Evolutionary conservation across 2,888 invertebrate species (phyloP).

Genomic region (Pachydiplax longipennis): DNA sequence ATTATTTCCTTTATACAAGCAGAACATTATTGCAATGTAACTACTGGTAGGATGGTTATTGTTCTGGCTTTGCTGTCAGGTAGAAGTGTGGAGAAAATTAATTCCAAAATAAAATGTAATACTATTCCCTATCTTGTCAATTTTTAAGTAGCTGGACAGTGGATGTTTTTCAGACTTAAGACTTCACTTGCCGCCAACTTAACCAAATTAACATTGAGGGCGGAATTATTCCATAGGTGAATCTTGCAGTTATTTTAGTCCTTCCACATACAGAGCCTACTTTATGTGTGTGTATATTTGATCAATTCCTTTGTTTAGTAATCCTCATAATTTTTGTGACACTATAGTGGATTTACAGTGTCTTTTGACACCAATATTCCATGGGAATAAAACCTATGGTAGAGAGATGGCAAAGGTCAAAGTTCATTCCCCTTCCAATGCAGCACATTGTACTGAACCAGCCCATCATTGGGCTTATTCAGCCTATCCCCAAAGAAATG

Average conservation of each 20-base stretch:
- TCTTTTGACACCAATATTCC: constrained; percentile 3
- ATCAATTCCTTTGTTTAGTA: constrained; percentile 37
- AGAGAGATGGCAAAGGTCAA: constrained; percentile 1
- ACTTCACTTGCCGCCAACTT: constrained; percentile 16
- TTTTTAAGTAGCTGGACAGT: constrained; percentile 51
- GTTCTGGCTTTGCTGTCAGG: constrained; percentile 43
- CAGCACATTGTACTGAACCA: constrained; percentile 1
- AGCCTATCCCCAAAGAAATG: constrained; percentile 36
- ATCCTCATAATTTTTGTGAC: constrained; percentile 40
- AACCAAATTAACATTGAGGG: constrained; percentile 11
- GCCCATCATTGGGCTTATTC: background rate
- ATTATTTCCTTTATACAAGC: constrained; percentile 39
- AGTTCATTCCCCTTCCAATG: constrained; percentile 3
- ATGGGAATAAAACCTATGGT: background rate
- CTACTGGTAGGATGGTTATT: constrained; percentile 38
- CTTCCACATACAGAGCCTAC: constrained; percentile 33
- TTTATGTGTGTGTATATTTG: constrained; percentile 34
- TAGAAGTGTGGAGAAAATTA: constrained; percentile 19
- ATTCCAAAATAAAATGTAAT: constrained; percentile 45
- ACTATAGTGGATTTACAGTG: background rate
- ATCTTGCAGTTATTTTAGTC: constrained; percentile 35
- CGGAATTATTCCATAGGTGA: constrained; percentile 20
- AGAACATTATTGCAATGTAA: constrained; percentile 44
- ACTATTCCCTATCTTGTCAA: constrained; percentile 52
- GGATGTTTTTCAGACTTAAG: constrained; percentile 34